phyloP scores from a whole-genome alignment of 2,888 invertebrate genomes.

The Villa cingulata region DNA sequence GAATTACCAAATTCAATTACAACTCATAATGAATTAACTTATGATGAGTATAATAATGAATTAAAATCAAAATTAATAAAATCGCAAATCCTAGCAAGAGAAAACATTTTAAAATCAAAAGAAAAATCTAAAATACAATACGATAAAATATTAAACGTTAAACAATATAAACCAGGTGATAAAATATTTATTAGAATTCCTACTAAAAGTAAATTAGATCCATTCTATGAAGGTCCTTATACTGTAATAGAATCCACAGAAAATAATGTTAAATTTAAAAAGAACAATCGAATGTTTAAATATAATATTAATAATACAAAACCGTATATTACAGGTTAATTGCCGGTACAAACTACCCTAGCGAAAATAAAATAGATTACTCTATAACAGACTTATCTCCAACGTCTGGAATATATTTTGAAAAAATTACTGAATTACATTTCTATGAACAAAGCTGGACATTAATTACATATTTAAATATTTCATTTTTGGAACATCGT shows the following conservation, averaged over 20 bases:
- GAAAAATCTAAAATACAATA: background rate
- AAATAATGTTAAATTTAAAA: background rate
- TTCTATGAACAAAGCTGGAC: background rate
- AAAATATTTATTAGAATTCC: background rate
- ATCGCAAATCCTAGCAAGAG: background rate
- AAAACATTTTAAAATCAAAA: background rate
- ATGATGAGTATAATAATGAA: conserved; percentile 1
- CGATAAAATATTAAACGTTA: background rate
- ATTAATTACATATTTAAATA: background rate
- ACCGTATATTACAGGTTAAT: background rate
- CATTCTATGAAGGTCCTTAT: background rate
- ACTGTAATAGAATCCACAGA: background rate
- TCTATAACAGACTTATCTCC: background rate
- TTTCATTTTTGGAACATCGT: background rate
- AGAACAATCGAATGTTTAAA: background rate
- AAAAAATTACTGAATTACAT: too few relatives aligned
- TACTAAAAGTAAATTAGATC: background rate
- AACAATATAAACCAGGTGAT: background rate
- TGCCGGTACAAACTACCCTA: background rate
- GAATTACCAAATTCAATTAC: background rate
- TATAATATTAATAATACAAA: conserved; percentile 1
- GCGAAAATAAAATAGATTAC: background rate
- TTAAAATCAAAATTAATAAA: background rate
- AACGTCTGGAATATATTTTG: background rate
- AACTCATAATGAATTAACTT: background rate